A percentile compares a stretch with the other conserved stretches of the same genome.
These are phyloP conservation scores for Apis cerana DNA, from an alignment of 1,140 invertebrate species.

Conservation along the genomic window DNA sequence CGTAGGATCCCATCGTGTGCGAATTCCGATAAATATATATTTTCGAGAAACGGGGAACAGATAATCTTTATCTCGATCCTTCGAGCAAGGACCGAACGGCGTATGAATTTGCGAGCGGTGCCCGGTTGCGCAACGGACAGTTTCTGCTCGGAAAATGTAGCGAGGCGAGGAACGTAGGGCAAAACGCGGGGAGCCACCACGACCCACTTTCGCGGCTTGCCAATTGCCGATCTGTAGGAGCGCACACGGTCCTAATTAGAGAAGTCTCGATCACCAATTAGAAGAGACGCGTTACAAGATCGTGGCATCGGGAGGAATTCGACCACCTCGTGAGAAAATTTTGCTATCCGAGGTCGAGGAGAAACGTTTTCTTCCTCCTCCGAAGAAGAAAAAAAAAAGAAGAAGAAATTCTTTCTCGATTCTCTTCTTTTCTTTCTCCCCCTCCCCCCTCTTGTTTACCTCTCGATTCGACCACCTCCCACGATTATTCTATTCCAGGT, in stretches of 20 bases:
- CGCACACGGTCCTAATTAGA: slow-evolving; percentile 65
- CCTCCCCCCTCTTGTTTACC: no score
- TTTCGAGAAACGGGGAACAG: not conserved
- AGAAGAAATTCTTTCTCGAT: not conserved
- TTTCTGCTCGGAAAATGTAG: slow-evolving; percentile 5
- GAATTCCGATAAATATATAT: not conserved
- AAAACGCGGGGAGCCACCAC: slow-evolving; percentile 47
- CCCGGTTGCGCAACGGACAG: slow-evolving; percentile 43
- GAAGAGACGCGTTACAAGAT: slow-evolving; percentile 27
- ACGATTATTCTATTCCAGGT: slow-evolving; percentile 38
- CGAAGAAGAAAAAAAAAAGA: no score
- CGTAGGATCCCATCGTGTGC: no score
- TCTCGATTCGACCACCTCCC: not conserved
- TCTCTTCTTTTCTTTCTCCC: not conserved
- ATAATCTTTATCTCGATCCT: slow-evolving; percentile 33
- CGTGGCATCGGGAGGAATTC: slow-evolving; percentile 33
- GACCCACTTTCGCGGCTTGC: slow-evolving; percentile 73
- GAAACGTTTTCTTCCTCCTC: not conserved
- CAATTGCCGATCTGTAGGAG: slow-evolving; percentile 66
- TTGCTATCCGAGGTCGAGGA: not conserved
- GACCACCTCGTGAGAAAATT: slow-evolving; percentile 14
- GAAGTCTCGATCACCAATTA: slow-evolving; percentile 62
- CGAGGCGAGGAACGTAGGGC: slow-evolving; percentile 50
- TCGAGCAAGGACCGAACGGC: slow-evolving; percentile 21
- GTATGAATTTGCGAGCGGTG: slow-evolving; percentile 57